Conservation (phyloP, 2,797 vertebrate species). For the Acanthopagrus latus region DNA sequence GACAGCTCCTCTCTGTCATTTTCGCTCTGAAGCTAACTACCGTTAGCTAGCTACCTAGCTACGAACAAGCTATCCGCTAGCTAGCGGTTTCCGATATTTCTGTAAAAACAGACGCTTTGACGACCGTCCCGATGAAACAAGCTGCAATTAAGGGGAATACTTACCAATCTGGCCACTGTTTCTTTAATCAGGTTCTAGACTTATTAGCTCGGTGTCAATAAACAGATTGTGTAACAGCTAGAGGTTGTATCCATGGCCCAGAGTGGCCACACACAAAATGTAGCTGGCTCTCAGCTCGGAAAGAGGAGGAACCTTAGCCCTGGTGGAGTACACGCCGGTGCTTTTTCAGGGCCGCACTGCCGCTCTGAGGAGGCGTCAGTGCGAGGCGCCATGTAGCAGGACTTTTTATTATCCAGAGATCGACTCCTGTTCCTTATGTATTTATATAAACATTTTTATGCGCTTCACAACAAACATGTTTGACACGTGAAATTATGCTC, state of each 20-base stretch:
- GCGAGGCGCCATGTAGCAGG: background rate
- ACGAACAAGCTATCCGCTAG: conserved; percentile 56
- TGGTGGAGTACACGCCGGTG: conserved; percentile 52
- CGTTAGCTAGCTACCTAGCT: conserved; percentile 47
- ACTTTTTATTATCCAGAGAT: background rate
- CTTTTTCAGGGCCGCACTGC: conserved; percentile 60
- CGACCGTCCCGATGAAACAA: conserved; percentile 24
- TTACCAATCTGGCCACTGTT: conserved; percentile 75
- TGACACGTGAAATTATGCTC: background rate
- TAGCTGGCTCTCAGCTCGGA: conserved; percentile 61
- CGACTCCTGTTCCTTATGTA: background rate
- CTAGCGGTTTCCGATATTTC: conserved; percentile 44
- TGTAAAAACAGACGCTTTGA: conserved; percentile 17
- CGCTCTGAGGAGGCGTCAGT: background rate
- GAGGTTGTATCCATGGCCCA: conserved; percentile 84
- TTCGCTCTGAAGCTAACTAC: conserved; percentile 63
- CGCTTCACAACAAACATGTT: fast-evolving
- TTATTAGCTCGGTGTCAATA: conserved; percentile 72
- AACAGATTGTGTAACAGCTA: conserved; percentile 64
- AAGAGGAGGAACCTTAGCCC: conserved; percentile 69
- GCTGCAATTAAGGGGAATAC: conserved; percentile 43
- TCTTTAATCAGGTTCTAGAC: conserved; percentile 41
- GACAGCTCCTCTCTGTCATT: conserved; percentile 79
- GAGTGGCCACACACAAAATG: conserved; percentile 72
- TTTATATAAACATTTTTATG: background rate